Base-by-base conservation (phyloP, 2,113 vertebrate species). In the Stegostoma tigrinum region DNA sequence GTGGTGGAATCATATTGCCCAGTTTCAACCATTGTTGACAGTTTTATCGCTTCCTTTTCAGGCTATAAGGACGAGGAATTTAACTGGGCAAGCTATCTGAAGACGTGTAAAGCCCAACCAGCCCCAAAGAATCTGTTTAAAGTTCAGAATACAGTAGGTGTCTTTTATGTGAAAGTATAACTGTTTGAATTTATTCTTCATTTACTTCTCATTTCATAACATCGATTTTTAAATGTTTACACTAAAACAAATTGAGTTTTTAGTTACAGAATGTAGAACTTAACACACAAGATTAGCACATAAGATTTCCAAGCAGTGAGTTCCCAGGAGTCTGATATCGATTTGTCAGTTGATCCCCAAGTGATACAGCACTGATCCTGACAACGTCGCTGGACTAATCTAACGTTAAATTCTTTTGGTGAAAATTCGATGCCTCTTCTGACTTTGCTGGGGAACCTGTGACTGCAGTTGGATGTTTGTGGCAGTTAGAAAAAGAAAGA, bases 51-150 rank as follows among this genome's bases (percentile, higher is more conserved):
- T 70, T 96, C 89, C 34, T 83, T 96, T 55, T 96, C 95, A 98
- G 98, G 97, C 96, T 96, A 96, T 95, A 98, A 96, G 93, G 97
- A 97, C 95, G 96, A 96, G 14, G 97, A 97, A 30, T 98, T 98
- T 96, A 97, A 97, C 67, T 98, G 98, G 98, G 94, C 96, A 70
- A 80, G 91, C 7, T 97, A 98, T 95, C 96, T 97, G 94, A 96
- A 97, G 96, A 96, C 96, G 89, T 96, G 97, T 7, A 97, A 96
- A 14, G 96, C 97, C 91, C 96, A 97, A 61, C 96, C 97, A 94
- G 97, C 98, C 68, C 97, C 97, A 14, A 86, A 96, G 5, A 96
- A 96, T 68, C 96, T 97, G 64, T 98, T 98, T 96, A 97, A 96
- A 96, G 64, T 96, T 96, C 96, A 78, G 95, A 96, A 96, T 96